Percentiles rank a stretch among this genome's conserved stretches.
Evolutionary conservation across 2,888 invertebrate genomes (phyloP).

Genomic region (Aspidiotus rigidus): DNA sequence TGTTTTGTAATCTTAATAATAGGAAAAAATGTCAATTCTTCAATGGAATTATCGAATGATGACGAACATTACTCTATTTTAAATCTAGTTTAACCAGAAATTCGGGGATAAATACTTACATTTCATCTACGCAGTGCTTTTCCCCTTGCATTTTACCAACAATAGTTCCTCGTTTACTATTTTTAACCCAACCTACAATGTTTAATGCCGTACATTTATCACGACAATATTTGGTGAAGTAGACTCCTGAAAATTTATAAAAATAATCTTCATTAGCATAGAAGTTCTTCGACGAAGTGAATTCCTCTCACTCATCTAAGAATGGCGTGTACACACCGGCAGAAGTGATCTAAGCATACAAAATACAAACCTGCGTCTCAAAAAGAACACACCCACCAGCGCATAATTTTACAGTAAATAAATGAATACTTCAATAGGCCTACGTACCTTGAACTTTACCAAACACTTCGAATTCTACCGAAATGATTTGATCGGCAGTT

Average conservation of each 20-base stretch:
- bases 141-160: slow-evolving; percentile 81
- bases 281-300: no score
- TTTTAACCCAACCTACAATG: slow-evolving; percentile 85
- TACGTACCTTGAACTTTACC: slow-evolving; percentile 79
- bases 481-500: slow-evolving; percentile 48
- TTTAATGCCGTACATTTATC: slow-evolving; percentile 64
- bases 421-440: neutral
- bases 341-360: no score
- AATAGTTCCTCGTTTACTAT: slow-evolving; percentile 77
- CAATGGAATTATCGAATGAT: no score
- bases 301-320: no score
- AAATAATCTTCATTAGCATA: no score
- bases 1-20: no score
- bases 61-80: no score
- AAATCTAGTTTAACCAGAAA: no score
- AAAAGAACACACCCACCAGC: no score
- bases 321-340: no score
- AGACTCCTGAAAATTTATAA: slow-evolving; percentile 54
- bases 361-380: no score
- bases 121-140: slow-evolving; percentile 65
- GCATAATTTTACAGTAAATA: neutral
- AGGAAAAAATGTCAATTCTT: no score
- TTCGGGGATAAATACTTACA: slow-evolving; percentile 54
- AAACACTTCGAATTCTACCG: slow-evolving; percentile 82
- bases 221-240: slow-evolving; percentile 79